Evolutionary conservation across 2,797 vertebrate genomes (phyloP), one percentile per base, ranked within the genome.

Genomic region (Nothura maculosa): DNA sequence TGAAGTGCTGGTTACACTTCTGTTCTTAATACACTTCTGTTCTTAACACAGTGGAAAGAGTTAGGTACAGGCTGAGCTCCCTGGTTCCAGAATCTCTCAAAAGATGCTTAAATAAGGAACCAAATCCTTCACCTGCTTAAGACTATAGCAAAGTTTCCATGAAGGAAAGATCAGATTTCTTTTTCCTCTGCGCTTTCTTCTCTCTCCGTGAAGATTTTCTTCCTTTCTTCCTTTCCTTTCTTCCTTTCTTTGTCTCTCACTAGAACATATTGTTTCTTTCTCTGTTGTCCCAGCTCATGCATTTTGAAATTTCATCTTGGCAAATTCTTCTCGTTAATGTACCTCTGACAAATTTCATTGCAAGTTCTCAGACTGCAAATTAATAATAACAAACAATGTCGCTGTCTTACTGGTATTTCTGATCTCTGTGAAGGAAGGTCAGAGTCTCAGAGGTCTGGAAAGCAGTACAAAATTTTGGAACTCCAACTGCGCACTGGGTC

Each of bases 391-490:
- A 91, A 43, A 43, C 87, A 81, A 79, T 62, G 78, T 15, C 85
- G 87, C 74, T 52, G 75, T 81, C 54, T 63, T 40, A 63, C 64
- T 92, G 73, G 78, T 79, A 74, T 87, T 86, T 88, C 64, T 91
- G 36, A 21, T 80, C 72, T 74, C 64, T 55, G 25, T 38, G 55
- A 85, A 93, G 68, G 95, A 93, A 90, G 80, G 81, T 94, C 85
- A 74, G 87, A 55, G 78, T 54, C 89, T 84, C 92, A 92, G 85
- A 93, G 82, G 80, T 91, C 89, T 76, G 28, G 91, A 36, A 54
- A 45, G 4, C 48, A 38, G 57, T 42, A 62, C 73, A 89, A 67
- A 38, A 54, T 40, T 19, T 1, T 92, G 91, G 91, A 91, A 68
- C 40, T 63, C 24, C 36, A 78, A 62, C 38, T 18, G n/a, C 30